Evolutionary conservation across 1,140 invertebrate species (phyloP).

Genomic region (Zeugodacus cucurbitae): DNA sequence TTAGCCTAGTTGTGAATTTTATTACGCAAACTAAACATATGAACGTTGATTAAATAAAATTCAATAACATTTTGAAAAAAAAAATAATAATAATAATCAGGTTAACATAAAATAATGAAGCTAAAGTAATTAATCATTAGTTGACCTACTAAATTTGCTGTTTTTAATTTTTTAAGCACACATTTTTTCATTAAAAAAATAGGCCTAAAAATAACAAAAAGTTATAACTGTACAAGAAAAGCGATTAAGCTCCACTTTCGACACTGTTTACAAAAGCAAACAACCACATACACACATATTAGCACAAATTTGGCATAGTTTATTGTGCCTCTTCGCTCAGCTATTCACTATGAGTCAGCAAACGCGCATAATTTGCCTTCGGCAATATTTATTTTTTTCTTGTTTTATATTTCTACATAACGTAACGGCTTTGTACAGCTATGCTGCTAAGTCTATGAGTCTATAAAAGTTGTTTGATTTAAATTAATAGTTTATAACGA

Average conservation of each 20-base stretch:
- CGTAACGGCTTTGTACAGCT: background rate
- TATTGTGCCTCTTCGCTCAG: background rate
- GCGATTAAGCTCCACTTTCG: background rate
- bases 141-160: background rate
- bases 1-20: too few relatives aligned
- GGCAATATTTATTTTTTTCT: background rate
- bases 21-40: too few relatives aligned
- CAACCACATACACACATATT: background rate
- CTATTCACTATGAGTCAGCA: background rate
- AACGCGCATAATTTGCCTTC: background rate
- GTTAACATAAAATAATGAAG: too few relatives aligned
- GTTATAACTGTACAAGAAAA: background rate
- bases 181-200: background rate
- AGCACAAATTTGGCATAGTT: background rate
- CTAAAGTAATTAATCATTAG: background rate
- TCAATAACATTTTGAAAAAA: too few relatives aligned
- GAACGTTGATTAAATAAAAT: too few relatives aligned
- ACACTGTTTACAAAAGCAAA: background rate
- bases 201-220: background rate
- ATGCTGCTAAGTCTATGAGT: background rate
- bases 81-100: too few relatives aligned
- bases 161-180: background rate
- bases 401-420: background rate
- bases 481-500: conserved; percentile 24
- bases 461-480: conserved; percentile 14